Evolutionary conservation across 2,113 vertebrate species (phyloP), one percentile per base, ranked within the genome.

Genomic region (Guaruba guarouba): DNA sequence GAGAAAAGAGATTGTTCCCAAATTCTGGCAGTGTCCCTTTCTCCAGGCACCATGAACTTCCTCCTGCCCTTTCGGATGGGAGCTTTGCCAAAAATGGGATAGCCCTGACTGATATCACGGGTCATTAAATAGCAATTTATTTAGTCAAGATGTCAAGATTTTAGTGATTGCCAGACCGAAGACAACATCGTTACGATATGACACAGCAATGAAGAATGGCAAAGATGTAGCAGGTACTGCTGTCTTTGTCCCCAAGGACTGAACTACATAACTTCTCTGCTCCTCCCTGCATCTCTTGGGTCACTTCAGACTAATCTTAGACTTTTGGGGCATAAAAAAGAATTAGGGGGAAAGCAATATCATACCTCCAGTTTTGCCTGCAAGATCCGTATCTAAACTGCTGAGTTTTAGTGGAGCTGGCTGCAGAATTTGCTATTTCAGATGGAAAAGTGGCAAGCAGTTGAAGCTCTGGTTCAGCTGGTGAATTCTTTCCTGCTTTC

Each of bases 151-250:
- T 35, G 44, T 90, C 54, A 44, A 67, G 68, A 35, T 77, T 88
- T 63, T n/a, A 25, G 48, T 59, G 63, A 86, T 81, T 11, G 28
- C 18, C 51, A 43, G 61, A 35, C 54, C 79, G 67, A 92, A 52
- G 51, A 63, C 66, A 73, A 43, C 24, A 15, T 8, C 4, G 20
- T 51, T 33, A 14, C 0, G 0, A 31, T 46, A 59, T 1, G 23
- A 46, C 24, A 13, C 1, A 10, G 68, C 68, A 49, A 55, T 12
- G 62, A 66, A 57, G 63, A 86, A 24, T 7, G n/a, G 37, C 37
- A 49, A 20, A 46, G 76, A 77, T 28, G 41, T 15, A 48, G 64
- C 41, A 81, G 68, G 37, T 82, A 29, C 69, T 22, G 44, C 43
- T 11, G 1, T 17, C 81, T 77, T 54, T 79, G 75, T 76, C 59